Conservation (phyloP, 2,888 invertebrate species). For the Drosophila monieri region DNA sequence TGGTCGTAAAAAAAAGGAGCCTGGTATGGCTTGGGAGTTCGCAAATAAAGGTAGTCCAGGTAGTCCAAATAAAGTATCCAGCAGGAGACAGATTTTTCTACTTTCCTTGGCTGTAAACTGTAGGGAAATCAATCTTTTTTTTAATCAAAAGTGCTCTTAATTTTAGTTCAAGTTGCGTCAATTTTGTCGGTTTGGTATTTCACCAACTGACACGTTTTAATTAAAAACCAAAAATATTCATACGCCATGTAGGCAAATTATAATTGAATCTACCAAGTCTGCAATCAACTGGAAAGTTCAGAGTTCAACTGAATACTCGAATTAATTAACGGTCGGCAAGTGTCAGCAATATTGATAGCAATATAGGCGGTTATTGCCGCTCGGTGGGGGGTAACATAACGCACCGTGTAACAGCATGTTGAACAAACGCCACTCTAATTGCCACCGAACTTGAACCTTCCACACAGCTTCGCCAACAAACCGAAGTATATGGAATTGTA, state of each 20-base stretch:
- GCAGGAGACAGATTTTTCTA: not conserved
- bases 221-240: too few species aligned
- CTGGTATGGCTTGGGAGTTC: not conserved
- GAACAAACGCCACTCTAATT: slow-evolving; percentile 41
- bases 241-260: too few species aligned
- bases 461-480: slow-evolving; percentile 54
- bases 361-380: not conserved
- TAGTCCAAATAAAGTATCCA: too few species aligned
- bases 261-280: too few species aligned
- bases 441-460: slow-evolving; percentile 16
- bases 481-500: slow-evolving; percentile 78
- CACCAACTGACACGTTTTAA: too few species aligned
- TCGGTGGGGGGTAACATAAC: slow-evolving; percentile 18
- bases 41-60: not conserved
- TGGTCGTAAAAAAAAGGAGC: not conserved
- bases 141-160: too few species aligned
- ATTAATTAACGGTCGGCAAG: slow-evolving; percentile 27
- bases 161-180: too few species aligned
- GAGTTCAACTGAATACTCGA: slow-evolving; percentile 24
- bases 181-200: too few species aligned
- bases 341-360: slow-evolving; percentile 35
- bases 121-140: not conserved
- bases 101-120: not conserved
- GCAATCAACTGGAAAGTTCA: slow-evolving; percentile 27
- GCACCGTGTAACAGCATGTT: slow-evolving; percentile 7